These are phyloP conservation scores for Lepidurus couesii DNA, from an alignment of 1,140 invertebrate genomes.

Conservation along the genomic window DNA sequence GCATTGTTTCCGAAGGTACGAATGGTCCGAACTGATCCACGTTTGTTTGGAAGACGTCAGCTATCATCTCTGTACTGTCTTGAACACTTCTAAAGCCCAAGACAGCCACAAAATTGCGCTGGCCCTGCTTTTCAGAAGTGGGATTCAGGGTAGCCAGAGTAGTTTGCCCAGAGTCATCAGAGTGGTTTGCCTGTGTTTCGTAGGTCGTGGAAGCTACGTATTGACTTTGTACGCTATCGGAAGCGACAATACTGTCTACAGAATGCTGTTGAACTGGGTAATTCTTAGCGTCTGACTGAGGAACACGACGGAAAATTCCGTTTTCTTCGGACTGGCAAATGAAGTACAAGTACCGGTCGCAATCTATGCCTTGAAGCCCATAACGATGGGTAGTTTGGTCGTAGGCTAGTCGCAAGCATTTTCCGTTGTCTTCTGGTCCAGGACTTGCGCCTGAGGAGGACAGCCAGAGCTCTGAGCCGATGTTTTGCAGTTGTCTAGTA, in stretches of 20 bases:
- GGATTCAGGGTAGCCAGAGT: neutral
- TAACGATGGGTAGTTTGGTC: constrained; percentile 57
- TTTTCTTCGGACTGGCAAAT: constrained; percentile 32
- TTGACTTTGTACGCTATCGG: neutral
- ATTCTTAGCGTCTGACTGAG: neutral
- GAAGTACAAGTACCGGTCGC: constrained; percentile 32
- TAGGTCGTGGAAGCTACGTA: neutral
- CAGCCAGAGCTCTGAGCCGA: constrained; percentile 20
- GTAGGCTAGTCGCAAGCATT: constrained; percentile 57
- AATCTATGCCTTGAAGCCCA: constrained; percentile 37
- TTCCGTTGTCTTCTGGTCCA: constrained; percentile 46
- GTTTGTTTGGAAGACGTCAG: neutral
- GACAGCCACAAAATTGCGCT: neutral
- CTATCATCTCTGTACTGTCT: constrained; percentile 1
- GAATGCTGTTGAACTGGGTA: neutral
- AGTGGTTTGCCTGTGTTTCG: neutral
- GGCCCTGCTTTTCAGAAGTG: neutral
- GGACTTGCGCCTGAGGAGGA: neutral
- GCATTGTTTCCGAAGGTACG: neutral
- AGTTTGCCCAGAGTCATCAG: neutral
- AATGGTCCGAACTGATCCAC: neutral
- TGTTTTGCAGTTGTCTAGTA: constrained; percentile 43
- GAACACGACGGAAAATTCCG: neutral
- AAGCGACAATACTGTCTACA: neutral
- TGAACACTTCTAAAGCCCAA: neutral